Percentiles rank a stretch among this genome's conserved stretches.
Conservation (phyloP, 2,888 invertebrate species). For the Pogonocherus hispidulus region DNA sequence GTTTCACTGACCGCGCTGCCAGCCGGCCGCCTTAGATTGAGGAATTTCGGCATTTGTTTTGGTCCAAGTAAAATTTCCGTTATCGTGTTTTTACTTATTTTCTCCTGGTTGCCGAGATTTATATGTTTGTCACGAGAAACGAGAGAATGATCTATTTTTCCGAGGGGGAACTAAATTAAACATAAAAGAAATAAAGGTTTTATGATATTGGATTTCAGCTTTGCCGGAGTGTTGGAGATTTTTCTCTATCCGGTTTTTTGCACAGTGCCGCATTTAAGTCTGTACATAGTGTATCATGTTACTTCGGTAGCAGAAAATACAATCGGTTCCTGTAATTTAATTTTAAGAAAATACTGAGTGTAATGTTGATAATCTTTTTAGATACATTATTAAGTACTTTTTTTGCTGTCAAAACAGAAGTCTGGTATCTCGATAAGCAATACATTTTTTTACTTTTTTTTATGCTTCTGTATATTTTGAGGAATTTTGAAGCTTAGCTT, state of each 20-base stretch:
- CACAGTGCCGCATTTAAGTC: background rate
- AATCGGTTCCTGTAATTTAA: too few relatives aligned
- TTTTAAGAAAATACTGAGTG: too few relatives aligned
- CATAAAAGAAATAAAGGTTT: constrained; percentile 31
- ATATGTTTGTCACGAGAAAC: constrained; percentile 38
- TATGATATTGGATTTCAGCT: constrained; percentile 33
- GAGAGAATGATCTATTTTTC: constrained; percentile 35
- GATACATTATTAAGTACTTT: too few relatives aligned
- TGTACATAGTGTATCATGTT: too few relatives aligned
- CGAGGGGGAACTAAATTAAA: constrained; percentile 35
- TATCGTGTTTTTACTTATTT: constrained; percentile 39
- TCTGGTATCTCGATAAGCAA: too few relatives aligned
- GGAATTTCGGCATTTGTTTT: constrained; percentile 51
- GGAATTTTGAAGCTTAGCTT: too few relatives aligned
- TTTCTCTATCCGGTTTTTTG: constrained; percentile 11
- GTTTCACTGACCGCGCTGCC: constrained; percentile 58
- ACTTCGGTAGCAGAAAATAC: too few relatives aligned
- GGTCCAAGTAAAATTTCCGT: constrained; percentile 44
- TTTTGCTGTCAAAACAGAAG: too few relatives aligned
- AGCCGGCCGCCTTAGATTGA: constrained; percentile 48
- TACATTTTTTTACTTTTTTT: too few relatives aligned
- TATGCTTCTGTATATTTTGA: too few relatives aligned
- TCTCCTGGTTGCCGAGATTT: constrained; percentile 30
- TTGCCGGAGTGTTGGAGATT: constrained; percentile 14
- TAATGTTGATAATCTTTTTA: too few relatives aligned